phyloP scores from a whole-genome alignment of 2,113 vertebrate species.

The Odocoileus virginianus region DNA sequence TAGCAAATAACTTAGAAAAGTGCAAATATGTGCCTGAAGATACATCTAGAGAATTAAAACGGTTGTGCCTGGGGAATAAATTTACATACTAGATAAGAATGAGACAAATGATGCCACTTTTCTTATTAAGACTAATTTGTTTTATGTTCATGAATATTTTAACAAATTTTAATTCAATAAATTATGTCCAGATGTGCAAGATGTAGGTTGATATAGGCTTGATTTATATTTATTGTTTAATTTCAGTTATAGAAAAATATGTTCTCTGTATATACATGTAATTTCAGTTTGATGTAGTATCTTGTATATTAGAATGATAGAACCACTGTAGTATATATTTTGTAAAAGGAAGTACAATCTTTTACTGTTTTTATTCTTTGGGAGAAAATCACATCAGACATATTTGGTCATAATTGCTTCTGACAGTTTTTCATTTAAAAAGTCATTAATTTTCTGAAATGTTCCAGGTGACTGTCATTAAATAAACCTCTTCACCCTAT shows the following conservation, averaged over 20 bases:
- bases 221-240: not conserved
- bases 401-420: not conserved
- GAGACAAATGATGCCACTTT: not conserved
- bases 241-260: not conserved
- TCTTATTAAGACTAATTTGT: not conserved
- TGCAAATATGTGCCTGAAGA: not conserved
- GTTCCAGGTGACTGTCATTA: not conserved
- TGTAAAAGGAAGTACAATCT: not conserved
- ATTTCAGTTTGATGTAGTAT: not conserved
- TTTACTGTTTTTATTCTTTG: not conserved
- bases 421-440: not conserved
- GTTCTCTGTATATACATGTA: not conserved
- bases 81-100: not conserved
- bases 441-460: not conserved
- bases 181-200: not conserved
- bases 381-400: not conserved
- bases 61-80: not conserved
- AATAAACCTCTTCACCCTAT: not conserved
- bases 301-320: not conserved
- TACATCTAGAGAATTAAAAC: not conserved
- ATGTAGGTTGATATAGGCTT: not conserved
- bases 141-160: not conserved
- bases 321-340: not conserved
- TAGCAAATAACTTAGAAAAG: not conserved
- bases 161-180: not conserved